Evolutionary conservation across 2,888 invertebrate species (phyloP).

Genomic region (Panzeria rudis): DNA sequence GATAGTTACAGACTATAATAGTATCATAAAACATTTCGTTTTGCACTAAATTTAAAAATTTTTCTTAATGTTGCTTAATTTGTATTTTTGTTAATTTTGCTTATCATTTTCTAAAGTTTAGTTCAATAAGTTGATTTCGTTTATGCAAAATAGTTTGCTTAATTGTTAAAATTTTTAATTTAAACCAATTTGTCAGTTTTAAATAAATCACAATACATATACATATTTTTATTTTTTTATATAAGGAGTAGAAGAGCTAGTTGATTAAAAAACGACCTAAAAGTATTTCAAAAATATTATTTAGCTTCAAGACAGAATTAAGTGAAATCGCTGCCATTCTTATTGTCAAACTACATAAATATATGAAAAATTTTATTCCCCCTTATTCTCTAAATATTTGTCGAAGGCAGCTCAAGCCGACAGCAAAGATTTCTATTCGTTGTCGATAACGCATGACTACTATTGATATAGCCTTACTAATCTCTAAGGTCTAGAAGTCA

Average conservation of each 20-base stretch:
- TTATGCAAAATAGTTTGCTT: conserved; percentile 45
- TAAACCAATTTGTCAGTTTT: conserved; percentile 56
- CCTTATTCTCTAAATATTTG: too few relatives aligned
- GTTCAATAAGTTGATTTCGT: conserved; percentile 34
- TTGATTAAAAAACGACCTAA: conserved; percentile 24
- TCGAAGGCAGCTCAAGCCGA: too few relatives aligned
- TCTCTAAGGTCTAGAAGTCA: too few relatives aligned
- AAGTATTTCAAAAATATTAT: conserved; percentile 36
- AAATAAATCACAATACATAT: conserved; percentile 69
- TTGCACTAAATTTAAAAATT: too few relatives aligned
- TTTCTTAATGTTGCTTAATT: too few relatives aligned
- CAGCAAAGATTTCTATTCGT: too few relatives aligned
- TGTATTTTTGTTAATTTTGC: conserved; percentile 15
- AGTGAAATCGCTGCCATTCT: too few relatives aligned
- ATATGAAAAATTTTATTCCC: too few relatives aligned
- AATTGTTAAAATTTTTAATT: conserved; percentile 42
- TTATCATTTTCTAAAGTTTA: conserved; percentile 18
- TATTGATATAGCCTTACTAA: too few relatives aligned
- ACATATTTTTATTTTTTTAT: conserved; percentile 1
- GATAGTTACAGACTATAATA: not conserved
- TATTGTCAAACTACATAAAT: too few relatives aligned
- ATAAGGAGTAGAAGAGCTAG: conserved; percentile 18
- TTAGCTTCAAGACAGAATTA: not conserved
- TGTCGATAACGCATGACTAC: too few relatives aligned
- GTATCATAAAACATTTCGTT: too few relatives aligned